Percentiles rank a stretch among this genome's conserved stretches.
These are phyloP conservation scores for Leucoptera coffeella DNA, from an alignment of 2,888 invertebrate species.

Conservation along the genomic window DNA sequence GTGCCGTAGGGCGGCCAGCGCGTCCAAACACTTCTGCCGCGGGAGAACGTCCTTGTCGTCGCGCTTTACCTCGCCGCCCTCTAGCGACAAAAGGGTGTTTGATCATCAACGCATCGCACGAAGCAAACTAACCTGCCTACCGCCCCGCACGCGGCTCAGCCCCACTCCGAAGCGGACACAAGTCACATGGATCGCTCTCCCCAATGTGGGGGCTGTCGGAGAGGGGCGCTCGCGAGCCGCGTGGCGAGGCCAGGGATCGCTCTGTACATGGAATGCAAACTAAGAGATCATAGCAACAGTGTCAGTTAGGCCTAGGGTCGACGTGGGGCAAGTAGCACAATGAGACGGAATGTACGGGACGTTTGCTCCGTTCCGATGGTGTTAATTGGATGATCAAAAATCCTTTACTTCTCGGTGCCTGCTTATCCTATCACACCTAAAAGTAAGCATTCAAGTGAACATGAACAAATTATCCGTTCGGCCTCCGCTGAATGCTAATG, in stretches of 20 bases:
- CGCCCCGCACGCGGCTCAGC: conserved; percentile 7
- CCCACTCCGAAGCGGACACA: no score
- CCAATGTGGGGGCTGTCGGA: no score
- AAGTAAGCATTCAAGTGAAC: conserved; percentile 46
- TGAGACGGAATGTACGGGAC: no score
- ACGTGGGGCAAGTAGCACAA: no score
- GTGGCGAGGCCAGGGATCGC: no score
- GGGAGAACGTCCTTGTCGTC: conserved; percentile 92
- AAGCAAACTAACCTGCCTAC: conserved; percentile 42
- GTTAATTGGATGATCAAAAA: conserved; percentile 60
- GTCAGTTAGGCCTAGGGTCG: no score
- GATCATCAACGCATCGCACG: conserved; percentile 57
- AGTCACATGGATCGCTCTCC: no score
- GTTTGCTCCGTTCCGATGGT: conserved; percentile 47
- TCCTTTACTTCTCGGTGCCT: conserved; percentile 53
- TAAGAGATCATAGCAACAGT: no score
- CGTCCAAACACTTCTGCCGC: conserved; percentile 99
- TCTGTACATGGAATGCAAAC: no score
- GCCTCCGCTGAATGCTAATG: neutral
- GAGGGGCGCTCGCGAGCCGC: no score
- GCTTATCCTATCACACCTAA: conserved; percentile 41
- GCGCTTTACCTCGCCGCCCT: conserved; percentile 60
- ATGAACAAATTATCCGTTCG: conserved; percentile 44
- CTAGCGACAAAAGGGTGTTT: conserved; percentile 68
- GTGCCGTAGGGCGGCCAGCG: conserved; percentile 99